These are phyloP conservation scores for Eupithecia pulchellata DNA, from an alignment of 2,888 invertebrate genomes.

Conservation along the genomic window DNA sequence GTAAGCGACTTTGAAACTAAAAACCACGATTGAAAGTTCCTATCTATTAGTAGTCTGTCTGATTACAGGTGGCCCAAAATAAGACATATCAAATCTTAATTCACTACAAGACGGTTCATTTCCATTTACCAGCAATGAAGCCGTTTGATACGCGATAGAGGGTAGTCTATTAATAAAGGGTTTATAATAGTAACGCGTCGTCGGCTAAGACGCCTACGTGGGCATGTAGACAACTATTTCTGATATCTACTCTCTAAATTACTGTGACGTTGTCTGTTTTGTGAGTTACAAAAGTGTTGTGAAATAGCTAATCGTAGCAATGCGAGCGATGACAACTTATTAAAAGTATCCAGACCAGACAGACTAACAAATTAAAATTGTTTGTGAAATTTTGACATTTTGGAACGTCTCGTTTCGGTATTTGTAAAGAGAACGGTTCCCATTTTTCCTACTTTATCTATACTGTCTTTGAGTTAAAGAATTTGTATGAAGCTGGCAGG, in stretches of 20 bases:
- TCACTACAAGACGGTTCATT: slow-evolving; percentile 15
- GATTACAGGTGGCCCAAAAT: not conserved
- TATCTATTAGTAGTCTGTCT: slow-evolving; percentile 7
- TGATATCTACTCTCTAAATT: slow-evolving; percentile 44
- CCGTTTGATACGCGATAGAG: slow-evolving; percentile 43
- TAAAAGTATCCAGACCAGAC: slow-evolving; percentile 16
- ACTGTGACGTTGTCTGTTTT: slow-evolving; percentile 41
- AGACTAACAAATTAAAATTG: not conserved
- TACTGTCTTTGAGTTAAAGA: not conserved
- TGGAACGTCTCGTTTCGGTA: not conserved
- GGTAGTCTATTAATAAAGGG: slow-evolving; percentile 56
- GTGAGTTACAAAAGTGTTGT: slow-evolving; percentile 38
- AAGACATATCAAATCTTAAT: slow-evolving; percentile 14
- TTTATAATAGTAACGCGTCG: slow-evolving; percentile 52
- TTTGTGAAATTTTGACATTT: not conserved
- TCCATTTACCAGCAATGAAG: slow-evolving; percentile 15
- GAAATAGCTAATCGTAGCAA: slow-evolving; percentile 30
- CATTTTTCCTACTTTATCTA: not conserved
- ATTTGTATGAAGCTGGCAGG: not conserved
- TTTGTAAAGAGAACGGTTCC: not conserved
- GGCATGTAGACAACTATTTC: slow-evolving; percentile 51
- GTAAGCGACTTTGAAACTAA: slow-evolving; percentile 17
- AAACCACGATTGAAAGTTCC: not conserved
- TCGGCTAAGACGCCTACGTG: slow-evolving; percentile 54
- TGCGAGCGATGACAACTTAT: slow-evolving; percentile 15